Evolutionary conservation across 2,797 vertebrate species (phyloP).

Genomic region (Sorex maritimensis): DNA sequence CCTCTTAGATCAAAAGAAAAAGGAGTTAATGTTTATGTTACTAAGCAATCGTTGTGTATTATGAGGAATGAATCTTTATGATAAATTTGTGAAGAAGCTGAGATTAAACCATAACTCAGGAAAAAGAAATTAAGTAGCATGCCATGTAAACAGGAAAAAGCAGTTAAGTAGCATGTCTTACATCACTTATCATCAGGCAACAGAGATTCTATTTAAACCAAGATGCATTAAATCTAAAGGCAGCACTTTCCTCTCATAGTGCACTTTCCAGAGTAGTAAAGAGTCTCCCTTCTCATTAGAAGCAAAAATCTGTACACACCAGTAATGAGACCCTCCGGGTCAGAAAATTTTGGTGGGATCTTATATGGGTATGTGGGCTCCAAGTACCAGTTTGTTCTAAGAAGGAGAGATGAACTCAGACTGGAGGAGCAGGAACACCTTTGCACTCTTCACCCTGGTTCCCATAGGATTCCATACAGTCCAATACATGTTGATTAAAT

Average conservation of each 20-base stretch:
- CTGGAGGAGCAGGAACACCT: background rate
- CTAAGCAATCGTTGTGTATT: background rate
- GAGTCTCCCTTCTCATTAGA: background rate
- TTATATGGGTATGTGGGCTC: background rate
- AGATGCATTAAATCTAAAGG: background rate
- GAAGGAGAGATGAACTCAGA: background rate
- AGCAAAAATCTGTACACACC: background rate
- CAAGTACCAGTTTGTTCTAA: background rate
- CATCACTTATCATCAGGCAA: background rate
- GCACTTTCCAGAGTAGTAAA: background rate
- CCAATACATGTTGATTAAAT: background rate
- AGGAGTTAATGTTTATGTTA: background rate
- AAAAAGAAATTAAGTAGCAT: background rate
- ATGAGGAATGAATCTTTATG: background rate
- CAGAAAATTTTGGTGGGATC: background rate
- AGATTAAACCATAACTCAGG: background rate
- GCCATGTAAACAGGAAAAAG: background rate
- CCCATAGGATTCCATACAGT: background rate
- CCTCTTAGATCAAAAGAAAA: background rate
- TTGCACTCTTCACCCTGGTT: background rate
- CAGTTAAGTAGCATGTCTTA: background rate
- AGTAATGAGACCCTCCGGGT: background rate
- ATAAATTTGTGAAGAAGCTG: slow-evolving; percentile 18
- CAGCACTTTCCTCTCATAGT: background rate
- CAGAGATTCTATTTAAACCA: background rate